phyloP scores from a whole-genome alignment of 2,888 invertebrate species.

The Anthrax anthrax region DNA sequence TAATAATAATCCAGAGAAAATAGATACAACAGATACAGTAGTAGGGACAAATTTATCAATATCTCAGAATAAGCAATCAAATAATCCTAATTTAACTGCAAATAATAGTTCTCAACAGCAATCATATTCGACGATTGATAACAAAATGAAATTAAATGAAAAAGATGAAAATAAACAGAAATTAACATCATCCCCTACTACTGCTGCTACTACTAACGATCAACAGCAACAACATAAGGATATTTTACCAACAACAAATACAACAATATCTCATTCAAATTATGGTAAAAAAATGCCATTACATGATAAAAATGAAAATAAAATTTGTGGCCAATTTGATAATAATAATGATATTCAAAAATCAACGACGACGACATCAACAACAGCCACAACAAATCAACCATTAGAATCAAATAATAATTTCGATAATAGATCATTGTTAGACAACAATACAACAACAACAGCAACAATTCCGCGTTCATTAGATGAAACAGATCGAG shows the following conservation, averaged over 20 bases:
- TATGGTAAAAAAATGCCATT: no score
- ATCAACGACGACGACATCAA: conserved; percentile 15
- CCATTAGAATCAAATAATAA: neutral
- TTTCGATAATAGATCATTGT: conserved; percentile 5
- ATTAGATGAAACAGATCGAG: neutral
- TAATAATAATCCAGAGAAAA: conserved; percentile 10
- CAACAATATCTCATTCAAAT: neutral
- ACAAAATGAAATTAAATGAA: conserved; percentile 3
- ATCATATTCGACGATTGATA: conserved; percentile 11
- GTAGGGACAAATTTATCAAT: neutral
- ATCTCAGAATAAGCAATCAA: neutral
- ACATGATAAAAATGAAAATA: no score
- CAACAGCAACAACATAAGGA: conserved; percentile 1
- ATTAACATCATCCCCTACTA: no score
- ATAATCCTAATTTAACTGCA: conserved; percentile 21
- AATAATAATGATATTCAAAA: no score
- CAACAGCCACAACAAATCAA: conserved; percentile 15
- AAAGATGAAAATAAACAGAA: neutral
- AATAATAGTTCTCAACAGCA: no score
- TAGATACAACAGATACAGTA: conserved; percentile 12
- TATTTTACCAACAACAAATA: no score
- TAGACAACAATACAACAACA: neutral
- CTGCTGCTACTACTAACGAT: conserved; percentile 1
- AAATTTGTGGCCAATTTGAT: no score
- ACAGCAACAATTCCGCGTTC: neutral